Conservation (phyloP, 1,140 invertebrate species). For the Eriocheir sinensis region DNA sequence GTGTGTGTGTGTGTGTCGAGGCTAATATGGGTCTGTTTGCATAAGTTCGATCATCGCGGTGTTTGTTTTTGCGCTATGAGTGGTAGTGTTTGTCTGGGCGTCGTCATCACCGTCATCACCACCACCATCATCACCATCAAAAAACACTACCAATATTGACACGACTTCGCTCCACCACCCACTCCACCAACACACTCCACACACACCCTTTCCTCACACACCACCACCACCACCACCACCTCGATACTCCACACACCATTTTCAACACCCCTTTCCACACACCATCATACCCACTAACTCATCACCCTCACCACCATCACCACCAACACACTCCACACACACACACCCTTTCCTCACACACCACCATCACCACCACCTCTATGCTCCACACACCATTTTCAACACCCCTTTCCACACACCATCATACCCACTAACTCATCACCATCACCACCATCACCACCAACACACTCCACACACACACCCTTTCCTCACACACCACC, state of each 20-base stretch:
- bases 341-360: no score
- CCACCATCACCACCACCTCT: background rate
- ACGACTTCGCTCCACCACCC: background rate
- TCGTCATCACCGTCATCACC: conserved; percentile 22
- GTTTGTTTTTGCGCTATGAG: background rate
- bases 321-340: background rate
- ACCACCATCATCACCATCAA: conserved; percentile 24
- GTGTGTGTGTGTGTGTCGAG: background rate
- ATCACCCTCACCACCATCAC: background rate
- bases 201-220: no score
- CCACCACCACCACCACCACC: background rate
- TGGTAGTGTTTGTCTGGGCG: background rate
- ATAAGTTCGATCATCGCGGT: background rate
- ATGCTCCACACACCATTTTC: background rate
- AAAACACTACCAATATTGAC: background rate
- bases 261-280: background rate
- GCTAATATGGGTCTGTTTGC: background rate
- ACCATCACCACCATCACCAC: background rate
- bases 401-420: background rate
- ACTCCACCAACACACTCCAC: no score
- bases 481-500: background rate
- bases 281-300: no score
- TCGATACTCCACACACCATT: background rate
- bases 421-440: no score
- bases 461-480: background rate